Evolutionary conservation across 2,888 invertebrate genomes (phyloP).

Genomic region (Sesia apiformis): DNA sequence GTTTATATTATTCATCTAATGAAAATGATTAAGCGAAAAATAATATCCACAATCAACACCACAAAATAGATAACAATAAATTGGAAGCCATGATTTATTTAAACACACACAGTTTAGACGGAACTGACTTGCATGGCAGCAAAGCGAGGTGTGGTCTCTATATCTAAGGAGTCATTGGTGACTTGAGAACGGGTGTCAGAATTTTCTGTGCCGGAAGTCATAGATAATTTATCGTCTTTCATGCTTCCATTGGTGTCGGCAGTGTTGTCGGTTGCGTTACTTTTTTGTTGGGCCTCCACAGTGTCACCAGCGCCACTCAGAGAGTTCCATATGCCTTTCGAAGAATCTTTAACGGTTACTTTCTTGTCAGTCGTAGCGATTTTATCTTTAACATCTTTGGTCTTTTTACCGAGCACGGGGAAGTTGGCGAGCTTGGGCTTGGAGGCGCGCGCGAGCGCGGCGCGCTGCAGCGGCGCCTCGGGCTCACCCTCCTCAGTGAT

Average conservation of each 20-base stretch:
- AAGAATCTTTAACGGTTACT: slow-evolving; percentile 55
- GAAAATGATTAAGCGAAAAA: too few species aligned
- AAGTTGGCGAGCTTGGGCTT: slow-evolving; percentile 78
- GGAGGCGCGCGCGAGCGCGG: slow-evolving; percentile 62
- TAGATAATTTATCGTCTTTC: slow-evolving; percentile 65
- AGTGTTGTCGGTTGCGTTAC: slow-evolving; percentile 41
- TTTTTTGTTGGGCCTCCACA: slow-evolving; percentile 62
- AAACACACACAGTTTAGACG: slow-evolving; percentile 38
- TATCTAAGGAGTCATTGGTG: slow-evolving; percentile 64
- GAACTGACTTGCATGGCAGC: slow-evolving; percentile 77
- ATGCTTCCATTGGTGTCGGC: slow-evolving; percentile 55
- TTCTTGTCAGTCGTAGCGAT: slow-evolving; percentile 52
- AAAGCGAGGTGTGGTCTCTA: slow-evolving; percentile 65
- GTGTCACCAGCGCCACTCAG: slow-evolving; percentile 62
- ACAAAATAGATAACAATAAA: neutral
- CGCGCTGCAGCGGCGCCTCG: slow-evolving; percentile 66
- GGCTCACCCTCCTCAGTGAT: slow-evolving; percentile 81
- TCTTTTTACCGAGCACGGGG: slow-evolving; percentile 79
- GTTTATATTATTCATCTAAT: too few species aligned
- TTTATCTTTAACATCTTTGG: slow-evolving; percentile 69
- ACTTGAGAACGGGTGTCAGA: slow-evolving; percentile 67
- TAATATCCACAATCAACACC: too few species aligned
- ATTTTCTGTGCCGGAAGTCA: slow-evolving; percentile 52
- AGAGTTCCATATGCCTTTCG: slow-evolving; percentile 63
- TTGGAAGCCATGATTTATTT: slow-evolving; percentile 2